Conservation (phyloP, 30 jellyfish, hydroid and myxozoan genomes). For the Aurelia coerulea region DNA sequence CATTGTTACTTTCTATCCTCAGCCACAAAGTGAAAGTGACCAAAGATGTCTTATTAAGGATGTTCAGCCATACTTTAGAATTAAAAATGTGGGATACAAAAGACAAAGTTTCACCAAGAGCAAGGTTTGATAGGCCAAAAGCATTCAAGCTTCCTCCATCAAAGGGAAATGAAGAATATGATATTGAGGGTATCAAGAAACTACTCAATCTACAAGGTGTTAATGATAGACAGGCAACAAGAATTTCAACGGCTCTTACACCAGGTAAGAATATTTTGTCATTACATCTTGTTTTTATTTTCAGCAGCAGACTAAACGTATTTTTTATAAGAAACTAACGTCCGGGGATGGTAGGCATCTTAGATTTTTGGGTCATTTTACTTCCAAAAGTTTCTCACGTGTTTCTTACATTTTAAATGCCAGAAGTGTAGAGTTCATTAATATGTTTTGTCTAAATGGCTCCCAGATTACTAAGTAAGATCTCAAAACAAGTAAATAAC, state of each 20-base stretch:
- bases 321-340: too few relatives aligned
- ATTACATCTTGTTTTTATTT: not conserved
- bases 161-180: conserved; percentile 75
- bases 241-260: not conserved
- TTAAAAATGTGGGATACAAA: conserved; percentile 93
- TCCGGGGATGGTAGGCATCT: too few relatives aligned
- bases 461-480: too few relatives aligned
- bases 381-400: too few relatives aligned
- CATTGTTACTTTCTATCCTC: not conserved
- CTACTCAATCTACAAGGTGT: conserved; percentile 15
- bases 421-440: too few relatives aligned
- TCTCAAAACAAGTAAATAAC: too few relatives aligned
- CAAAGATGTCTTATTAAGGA: conserved; percentile 67
- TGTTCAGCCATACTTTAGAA: conserved; percentile 86
- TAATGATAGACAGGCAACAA: not conserved
- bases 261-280: not conserved
- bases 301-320: too few relatives aligned
- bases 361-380: too few relatives aligned
- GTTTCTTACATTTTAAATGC: too few relatives aligned
- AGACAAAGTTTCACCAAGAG: conserved; percentile 94
- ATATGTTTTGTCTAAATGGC: too few relatives aligned
- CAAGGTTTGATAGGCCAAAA: conserved; percentile 98
- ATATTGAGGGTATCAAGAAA: conserved; percentile 47
- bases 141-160: conserved; percentile 89
- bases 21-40: conserved; percentile 85